A percentile compares a stretch with the other conserved stretches of the same genome.
Conservation (phyloP, 2,888 invertebrate species). For the Mactromeris polynyma region DNA sequence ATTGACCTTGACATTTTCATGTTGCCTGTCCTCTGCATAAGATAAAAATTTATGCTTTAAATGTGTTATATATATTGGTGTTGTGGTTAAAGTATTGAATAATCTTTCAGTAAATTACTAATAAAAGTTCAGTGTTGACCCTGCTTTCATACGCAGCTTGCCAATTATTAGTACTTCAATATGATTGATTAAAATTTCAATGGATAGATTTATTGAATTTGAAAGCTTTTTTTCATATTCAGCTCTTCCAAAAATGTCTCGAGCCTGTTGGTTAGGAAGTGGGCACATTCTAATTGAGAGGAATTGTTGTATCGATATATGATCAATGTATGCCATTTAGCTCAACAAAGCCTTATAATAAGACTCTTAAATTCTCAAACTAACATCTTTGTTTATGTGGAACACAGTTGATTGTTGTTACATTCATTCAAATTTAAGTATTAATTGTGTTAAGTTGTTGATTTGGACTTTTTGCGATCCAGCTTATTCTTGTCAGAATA, state of each 20-base stretch:
- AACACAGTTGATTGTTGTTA: neutral
- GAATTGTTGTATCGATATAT: too few relatives aligned
- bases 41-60: neutral
- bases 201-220: neutral
- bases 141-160: neutral
- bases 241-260: too few relatives aligned
- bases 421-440: too few relatives aligned
- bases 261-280: too few relatives aligned
- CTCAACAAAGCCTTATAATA: too few relatives aligned
- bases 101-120: neutral
- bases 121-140: neutral
- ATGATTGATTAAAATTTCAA: neutral
- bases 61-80: neutral
- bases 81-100: neutral
- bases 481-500: neutral
- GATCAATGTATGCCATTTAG: too few relatives aligned
- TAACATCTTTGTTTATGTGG: neutral
- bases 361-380: neutral
- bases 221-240: too few relatives aligned
- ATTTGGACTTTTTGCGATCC: too few relatives aligned
- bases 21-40: neutral
- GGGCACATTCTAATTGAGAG: too few relatives aligned
- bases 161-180: neutral
- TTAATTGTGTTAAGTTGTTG: too few relatives aligned
- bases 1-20: slow-evolving; percentile 1